Base-by-base conservation (phyloP, 2,888 invertebrate species). In the Acrobasis repandana region DNA sequence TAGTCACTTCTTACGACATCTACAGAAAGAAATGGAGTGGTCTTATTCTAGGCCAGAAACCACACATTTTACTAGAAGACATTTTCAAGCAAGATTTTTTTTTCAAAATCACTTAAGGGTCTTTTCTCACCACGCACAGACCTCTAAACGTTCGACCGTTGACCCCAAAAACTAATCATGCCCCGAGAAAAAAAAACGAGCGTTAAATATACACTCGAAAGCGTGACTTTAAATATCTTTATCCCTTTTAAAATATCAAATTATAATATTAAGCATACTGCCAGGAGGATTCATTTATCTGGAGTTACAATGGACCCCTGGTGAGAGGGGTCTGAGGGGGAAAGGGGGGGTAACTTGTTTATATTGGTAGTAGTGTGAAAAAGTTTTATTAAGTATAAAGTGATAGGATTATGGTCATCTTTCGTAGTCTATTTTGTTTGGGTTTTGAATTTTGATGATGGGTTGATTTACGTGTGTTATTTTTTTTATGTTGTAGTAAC, bases 211-310 rank as follows among this genome's bases (percentile, higher is more conserved):
- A 91, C 90, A 91, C 90, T 87, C 73, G 64, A 64, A 79, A 85
- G 86, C 90, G 90, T 88, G 90, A 90, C 86, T 89, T 80, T 90
- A 90, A 90, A 91, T 90, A 91, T 90, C 88, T 90, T 86, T 88
- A 91, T 90, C 83, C 89, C 81, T 88, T 90, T 87, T 81, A 88
- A 90, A 90, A 91, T 91, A 91, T 91, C 91, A 91, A 90, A 91
- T 91, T 91, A 91, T 91, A 91, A 90, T 90, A 90, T 90, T 90
- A 88, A 88, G 82, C 83, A 85, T 85, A 83, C 81, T 83, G 74
- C 76, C 83, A 74, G 75, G 75, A 75, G 72, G 84, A 79, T 85
- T 85, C 91, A 88, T 91, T 90, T 88, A 85, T 90, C 83, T 85
- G 80, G 69, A 63, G 65, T 73, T 78, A 90, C 89, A 90, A 91